Evolutionary conservation across 2,113 vertebrate genomes (phyloP).

Genomic region (pig (Sus scrofa)): DNA sequence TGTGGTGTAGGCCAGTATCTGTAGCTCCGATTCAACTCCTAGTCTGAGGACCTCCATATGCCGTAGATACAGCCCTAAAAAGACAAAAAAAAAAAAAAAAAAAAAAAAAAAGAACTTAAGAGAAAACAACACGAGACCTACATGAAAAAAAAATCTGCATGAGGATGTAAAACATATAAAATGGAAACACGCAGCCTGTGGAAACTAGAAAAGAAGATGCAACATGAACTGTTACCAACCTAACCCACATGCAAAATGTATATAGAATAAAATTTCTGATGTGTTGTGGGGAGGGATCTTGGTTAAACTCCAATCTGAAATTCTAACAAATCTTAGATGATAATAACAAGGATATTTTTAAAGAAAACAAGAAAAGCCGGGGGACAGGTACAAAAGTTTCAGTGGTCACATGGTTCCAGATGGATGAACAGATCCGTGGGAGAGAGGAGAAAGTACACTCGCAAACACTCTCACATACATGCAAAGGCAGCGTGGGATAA

Average conservation of each 20-base stretch:
- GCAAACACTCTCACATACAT: not conserved
- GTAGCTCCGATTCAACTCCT: too few species aligned
- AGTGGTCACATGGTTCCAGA: not conserved
- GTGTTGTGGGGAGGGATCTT: not conserved
- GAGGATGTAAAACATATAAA: slow-evolving; percentile 22
- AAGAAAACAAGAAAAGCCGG: not conserved
- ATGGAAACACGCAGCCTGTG: not conserved
- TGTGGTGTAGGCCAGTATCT: too few species aligned
- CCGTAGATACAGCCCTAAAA: too few species aligned
- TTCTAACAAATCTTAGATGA: slow-evolving; percentile 4
- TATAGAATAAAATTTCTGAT: not conserved
- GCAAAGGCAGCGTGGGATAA: not conserved
- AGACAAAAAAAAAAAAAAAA: too few species aligned
- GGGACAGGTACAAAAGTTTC: not conserved
- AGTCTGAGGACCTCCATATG: too few species aligned
- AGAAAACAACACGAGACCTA: slow-evolving; percentile 35
- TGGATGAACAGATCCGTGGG: not conserved
- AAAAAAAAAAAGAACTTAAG: slow-evolving; percentile 29
- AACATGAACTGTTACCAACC: slow-evolving; percentile 28
- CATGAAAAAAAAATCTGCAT: not conserved
- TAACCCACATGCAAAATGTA: slow-evolving; percentile 2
- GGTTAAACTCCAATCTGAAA: slow-evolving; percentile 1
- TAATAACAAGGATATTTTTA: not conserved
- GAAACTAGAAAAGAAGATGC: slow-evolving; percentile 30
- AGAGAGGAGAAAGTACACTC: not conserved